Evolutionary conservation across 2,888 invertebrate species (phyloP), one percentile per base, ranked within the genome.

Genomic region (Lampropteryx suffumata): DNA sequence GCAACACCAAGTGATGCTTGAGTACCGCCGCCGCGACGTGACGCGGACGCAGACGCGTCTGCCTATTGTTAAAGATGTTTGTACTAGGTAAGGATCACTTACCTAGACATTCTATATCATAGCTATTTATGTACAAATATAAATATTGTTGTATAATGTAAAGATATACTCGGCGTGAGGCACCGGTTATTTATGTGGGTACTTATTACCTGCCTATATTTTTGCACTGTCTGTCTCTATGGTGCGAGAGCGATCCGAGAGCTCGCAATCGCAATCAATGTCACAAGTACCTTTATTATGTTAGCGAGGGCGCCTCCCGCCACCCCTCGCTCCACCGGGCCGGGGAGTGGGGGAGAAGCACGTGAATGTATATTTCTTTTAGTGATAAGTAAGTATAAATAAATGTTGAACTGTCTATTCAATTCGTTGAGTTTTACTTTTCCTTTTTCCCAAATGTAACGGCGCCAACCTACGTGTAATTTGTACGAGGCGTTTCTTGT

Each of bases 391-490:
- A 71, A 68, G n/a, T n/a, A n/a, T 69, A 61, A 84, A 82, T 87
- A 84, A 84, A 88, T 87, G 88, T 88, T 88, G 80, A 84, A 78
- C 74, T n/a, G n/a, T n/a, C n/a, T 74, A 85, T 80, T 79, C 65
- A 62, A 57, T 50, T 26, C 17, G 9, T 8, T 62, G 24, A 28
- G n/a, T n/a, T 28, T n/a, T 28, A 28, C 27, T 28, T 28, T 28
- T 2, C 9, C 1, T 1, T 2, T 6, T 7, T 3, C 3, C 5
- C 24, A 7, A 24, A 24, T 1, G 1, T 24, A 24, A n/a, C n/a
- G n/a, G n/a, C n/a, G n/a, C n/a, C n/a, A n/a, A n/a, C n/a, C n/a
- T n/a, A n/a, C n/a, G n/a, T n/a, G n/a, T n/a, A n/a, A n/a, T n/a
- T n/a, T n/a, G n/a, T n/a, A n/a, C n/a, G n/a, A n/a, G n/a, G n/a